phyloP scores from a whole-genome alignment of 2,113 vertebrate genomes.

The Canis aureus region DNA sequence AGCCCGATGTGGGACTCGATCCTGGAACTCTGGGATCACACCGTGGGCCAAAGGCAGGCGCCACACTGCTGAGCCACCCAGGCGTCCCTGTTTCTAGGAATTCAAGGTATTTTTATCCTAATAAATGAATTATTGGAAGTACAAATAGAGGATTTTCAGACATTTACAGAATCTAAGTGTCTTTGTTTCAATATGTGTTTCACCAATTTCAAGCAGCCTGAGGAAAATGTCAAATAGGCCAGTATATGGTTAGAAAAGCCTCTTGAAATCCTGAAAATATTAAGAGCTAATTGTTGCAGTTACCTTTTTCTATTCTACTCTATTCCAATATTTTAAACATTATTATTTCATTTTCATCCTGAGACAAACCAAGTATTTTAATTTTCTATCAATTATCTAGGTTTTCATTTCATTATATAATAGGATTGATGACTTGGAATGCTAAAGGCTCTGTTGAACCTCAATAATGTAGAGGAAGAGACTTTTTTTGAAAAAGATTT shows the following conservation, averaged over 20 bases:
- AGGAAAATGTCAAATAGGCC: not conserved
- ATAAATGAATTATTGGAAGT: not conserved
- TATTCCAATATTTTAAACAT: not conserved
- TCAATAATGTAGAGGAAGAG: not conserved
- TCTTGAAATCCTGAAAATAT: not conserved
- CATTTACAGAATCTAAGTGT: not conserved
- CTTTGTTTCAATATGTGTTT: not conserved
- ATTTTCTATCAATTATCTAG: not conserved
- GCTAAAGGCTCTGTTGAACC: not conserved
- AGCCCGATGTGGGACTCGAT: too few species aligned
- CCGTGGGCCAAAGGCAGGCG: too few species aligned
- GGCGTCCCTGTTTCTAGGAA: not conserved
- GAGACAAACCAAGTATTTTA: not conserved
- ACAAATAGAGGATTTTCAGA: not conserved
- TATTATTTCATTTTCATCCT: constrained; percentile 25
- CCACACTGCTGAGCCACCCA: too few species aligned
- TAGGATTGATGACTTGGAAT: not conserved
- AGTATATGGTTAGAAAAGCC: not conserved
- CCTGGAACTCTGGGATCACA: too few species aligned
- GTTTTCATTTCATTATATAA: constrained; percentile 33
- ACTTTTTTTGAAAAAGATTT: constrained; percentile 30
- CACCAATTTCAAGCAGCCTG: not conserved
- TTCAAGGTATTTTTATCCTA: not conserved
- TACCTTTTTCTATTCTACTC: not conserved
- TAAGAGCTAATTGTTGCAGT: not conserved